Evolutionary conservation across 2,113 vertebrate genomes (phyloP).

Genomic region (Dryoscopus gambensis): DNA sequence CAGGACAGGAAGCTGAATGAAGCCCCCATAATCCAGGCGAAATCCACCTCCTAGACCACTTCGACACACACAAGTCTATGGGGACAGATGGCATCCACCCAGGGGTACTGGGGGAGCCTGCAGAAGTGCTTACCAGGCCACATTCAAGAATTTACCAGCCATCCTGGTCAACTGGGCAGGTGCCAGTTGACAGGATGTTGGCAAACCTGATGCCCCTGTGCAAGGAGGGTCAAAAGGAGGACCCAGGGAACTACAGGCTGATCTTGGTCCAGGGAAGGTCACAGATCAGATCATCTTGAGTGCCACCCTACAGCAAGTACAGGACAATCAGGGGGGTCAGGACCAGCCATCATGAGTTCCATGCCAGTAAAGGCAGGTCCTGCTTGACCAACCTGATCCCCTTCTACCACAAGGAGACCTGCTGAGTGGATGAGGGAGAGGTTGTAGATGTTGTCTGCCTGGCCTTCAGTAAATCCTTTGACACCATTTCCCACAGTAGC

Average conservation of each 20-base stretch:
- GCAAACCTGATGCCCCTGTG: background rate
- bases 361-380: background rate
- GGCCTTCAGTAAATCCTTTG: background rate
- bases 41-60: background rate
- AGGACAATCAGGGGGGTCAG: rapidly evolving
- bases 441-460: background rate
- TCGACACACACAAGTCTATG: background rate
- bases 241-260: background rate
- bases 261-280: rapidly evolving
- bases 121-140: background rate
- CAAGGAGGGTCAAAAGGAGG: background rate
- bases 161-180: background rate
- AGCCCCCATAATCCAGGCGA: background rate
- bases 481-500: background rate
- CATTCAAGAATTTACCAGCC: no score
- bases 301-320: background rate
- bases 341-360: background rate
- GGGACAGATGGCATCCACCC: background rate
- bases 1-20: background rate
- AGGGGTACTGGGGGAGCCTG: background rate
- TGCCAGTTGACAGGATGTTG: background rate
- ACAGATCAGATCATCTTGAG: no score
- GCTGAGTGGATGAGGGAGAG: background rate
- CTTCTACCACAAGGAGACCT: background rate
- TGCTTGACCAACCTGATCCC: background rate